Evolutionary conservation across 2,797 vertebrate genomes (phyloP).

Genomic region (Adelosebastes latens): DNA sequence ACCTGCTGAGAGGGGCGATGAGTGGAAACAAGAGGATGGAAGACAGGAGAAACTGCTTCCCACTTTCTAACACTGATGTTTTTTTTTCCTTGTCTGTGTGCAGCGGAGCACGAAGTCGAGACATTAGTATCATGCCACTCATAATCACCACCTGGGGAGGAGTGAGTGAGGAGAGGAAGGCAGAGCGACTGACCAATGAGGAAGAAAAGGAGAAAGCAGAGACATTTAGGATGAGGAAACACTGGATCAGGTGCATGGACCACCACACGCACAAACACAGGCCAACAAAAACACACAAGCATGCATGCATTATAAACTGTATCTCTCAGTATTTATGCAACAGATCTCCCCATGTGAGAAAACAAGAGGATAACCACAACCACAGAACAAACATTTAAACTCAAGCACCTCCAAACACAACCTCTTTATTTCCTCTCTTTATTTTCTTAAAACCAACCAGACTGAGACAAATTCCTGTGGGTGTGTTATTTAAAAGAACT

Average conservation of each 20-base stretch:
- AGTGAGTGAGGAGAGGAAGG: not conserved
- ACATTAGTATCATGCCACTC: slow-evolving; percentile 40
- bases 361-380: slow-evolving; percentile 15
- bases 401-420: slow-evolving; percentile 34
- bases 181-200: not conserved
- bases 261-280: not conserved
- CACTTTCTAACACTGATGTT: not conserved
- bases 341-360: not conserved
- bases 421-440: slow-evolving; percentile 51
- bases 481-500: slow-evolving; percentile 56
- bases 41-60: slow-evolving; percentile 8
- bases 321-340: slow-evolving; percentile 7
- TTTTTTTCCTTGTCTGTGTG: slow-evolving; percentile 18
- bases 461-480: slow-evolving; percentile 61
- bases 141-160: slow-evolving; percentile 36
- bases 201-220: not conserved
- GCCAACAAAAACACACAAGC: not conserved
- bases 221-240: not conserved
- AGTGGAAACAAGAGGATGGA: not conserved
- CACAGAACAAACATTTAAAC: slow-evolving; percentile 27
- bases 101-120: slow-evolving; percentile 36
- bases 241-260: not conserved
- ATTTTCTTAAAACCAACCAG: slow-evolving; percentile 59
- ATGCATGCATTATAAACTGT: not conserved
- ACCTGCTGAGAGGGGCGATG: slow-evolving; percentile 47